A percentile compares a stretch with the other conserved stretches of the same genome.
Conservation (phyloP, 1,140 invertebrate genomes). For the Hyphantria cunea region DNA sequence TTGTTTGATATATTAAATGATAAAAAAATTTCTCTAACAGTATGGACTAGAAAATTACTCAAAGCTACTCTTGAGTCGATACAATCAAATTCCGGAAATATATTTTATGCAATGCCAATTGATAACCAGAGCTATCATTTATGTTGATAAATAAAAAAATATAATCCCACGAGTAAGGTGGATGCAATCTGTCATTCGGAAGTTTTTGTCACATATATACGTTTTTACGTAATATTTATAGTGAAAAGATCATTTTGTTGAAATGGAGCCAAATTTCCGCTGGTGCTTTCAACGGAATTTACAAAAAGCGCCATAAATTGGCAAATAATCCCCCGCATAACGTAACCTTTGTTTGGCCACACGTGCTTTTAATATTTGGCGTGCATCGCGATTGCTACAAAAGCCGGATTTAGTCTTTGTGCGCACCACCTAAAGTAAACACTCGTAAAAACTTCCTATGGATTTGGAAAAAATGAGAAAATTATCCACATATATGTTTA, state of each 20-base stretch:
- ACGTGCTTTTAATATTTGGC: slow-evolving; percentile 80
- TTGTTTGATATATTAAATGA: no score
- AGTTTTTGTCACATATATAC: slow-evolving; percentile 60
- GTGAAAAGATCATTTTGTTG: slow-evolving; percentile 78
- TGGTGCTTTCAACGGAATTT: slow-evolving; percentile 74
- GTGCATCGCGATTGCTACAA: slow-evolving; percentile 60
- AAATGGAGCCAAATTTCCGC: slow-evolving; percentile 81
- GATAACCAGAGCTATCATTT: no score
- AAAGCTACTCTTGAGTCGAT: no score
- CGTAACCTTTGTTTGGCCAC: slow-evolving; percentile 81
- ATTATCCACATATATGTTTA: no score
- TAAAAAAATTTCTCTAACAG: no score
- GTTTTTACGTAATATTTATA: slow-evolving; percentile 71
- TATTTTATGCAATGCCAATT: no score
- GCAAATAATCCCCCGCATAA: slow-evolving; percentile 81
- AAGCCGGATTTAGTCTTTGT: slow-evolving; percentile 68
- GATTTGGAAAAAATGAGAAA: not conserved
- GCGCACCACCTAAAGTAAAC: slow-evolving; percentile 57
- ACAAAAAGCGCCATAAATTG: slow-evolving; percentile 81
- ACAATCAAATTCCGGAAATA: no score
- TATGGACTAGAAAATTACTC: no score
- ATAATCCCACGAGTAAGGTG: slow-evolving; percentile 64
- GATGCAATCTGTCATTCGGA: slow-evolving; percentile 46
- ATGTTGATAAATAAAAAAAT: slow-evolving; percentile 27
- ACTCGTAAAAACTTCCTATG: slow-evolving; percentile 60